Conservation (phyloP, 2,797 vertebrate genomes). For the Phataginus tetradactyla region DNA sequence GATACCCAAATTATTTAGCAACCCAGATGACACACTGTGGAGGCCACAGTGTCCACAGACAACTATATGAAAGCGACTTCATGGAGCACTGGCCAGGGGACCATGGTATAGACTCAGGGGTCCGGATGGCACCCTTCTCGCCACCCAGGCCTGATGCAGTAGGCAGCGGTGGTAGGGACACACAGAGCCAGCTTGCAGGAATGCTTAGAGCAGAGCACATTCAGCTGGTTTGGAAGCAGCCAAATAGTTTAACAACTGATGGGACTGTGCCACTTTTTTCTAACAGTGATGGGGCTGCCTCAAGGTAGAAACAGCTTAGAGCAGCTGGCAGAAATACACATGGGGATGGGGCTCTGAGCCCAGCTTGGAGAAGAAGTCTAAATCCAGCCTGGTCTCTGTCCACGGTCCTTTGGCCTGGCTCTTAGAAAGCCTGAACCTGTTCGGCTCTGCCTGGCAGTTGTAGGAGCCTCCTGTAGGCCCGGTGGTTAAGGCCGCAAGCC, state of each 20-base stretch:
- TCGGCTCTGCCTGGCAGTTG: neutral
- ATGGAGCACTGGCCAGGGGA: neutral
- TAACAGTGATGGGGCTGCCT: neutral
- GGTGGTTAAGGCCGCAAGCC: neutral
- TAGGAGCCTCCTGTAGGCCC: neutral
- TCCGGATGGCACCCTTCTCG: neutral
- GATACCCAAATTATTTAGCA: neutral
- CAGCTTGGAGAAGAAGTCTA: neutral
- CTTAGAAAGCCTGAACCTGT: neutral
- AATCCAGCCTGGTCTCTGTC: neutral
- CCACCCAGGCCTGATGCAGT: neutral
- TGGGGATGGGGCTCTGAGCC: neutral
- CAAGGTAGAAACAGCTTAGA: neutral
- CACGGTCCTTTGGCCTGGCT: neutral
- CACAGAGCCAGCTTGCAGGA: neutral
- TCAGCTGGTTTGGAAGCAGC: neutral
- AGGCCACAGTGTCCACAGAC: neutral
- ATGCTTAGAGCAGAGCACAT: neutral
- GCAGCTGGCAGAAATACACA: neutral
- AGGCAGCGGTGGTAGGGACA: neutral
- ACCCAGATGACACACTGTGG: neutral
- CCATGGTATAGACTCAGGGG: neutral
- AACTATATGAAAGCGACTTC: neutral
- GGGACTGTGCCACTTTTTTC: neutral
- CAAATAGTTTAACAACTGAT: neutral